Evolutionary conservation across 2,888 invertebrate species (phyloP), one percentile per base, ranked within the genome.

Genomic region (Diarsia dahlii): DNA sequence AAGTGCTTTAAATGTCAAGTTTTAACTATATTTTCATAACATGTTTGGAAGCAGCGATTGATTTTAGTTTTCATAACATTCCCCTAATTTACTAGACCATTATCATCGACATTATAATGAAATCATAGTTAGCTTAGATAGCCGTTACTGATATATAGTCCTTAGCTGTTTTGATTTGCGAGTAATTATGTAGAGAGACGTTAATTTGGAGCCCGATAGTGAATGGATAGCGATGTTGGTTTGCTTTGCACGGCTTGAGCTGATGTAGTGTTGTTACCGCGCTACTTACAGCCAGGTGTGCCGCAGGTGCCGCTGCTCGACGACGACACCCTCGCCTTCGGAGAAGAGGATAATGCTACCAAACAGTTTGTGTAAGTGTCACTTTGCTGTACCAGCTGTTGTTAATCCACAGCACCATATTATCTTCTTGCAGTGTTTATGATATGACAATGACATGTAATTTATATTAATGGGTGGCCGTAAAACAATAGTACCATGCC

Each of bases 261-360:
- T 96, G 91, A 95, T 85, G 92, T 95, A 95, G 96, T 90, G 85
- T 85, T 90, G 87, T 93, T 86, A 87, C 90, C 84, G 80, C 92
- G 88, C 90, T 90, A 95, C 91, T 96, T 96, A 96, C 96, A 96
- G 96, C 95, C 96, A 79, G 94, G 94, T 95, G 95, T 96, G 95
- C 97, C 97, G 74, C 96, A 98, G 99, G 98, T 98, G 96, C 98
- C 99, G 92, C 96, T 98, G 89, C 97, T 98, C 91, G 98, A 98
- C 89, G 98, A 99, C 91, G 99, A 99, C 94, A 98, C 98, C 48
- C 97, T 98, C 86, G 98, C 98, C 64, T 99, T 99, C 90, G 99
- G 98, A 0, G 98, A 99, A 84, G 99, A 99, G 93, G 98, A 98
- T 89, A 97, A 97, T 72, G 95, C 95, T 39, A 92, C 89, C 76